A percentile compares a stretch with the other conserved stretches of the same genome.
phyloP scores from a whole-genome alignment of 2,888 invertebrate genomes.

The Limnephilus lunatus region DNA sequence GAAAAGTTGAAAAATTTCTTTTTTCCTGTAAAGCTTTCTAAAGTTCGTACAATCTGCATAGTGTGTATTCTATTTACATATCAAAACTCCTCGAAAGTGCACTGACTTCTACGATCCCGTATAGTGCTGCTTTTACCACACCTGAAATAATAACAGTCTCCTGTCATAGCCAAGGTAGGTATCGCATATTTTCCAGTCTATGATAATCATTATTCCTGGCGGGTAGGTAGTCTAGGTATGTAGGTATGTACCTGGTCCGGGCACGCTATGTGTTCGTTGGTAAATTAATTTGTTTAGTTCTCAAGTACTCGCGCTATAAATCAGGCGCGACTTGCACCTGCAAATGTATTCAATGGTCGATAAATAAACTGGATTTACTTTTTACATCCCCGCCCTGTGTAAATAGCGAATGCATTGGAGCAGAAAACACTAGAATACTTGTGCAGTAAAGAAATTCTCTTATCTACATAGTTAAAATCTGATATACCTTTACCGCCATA shows the following conservation, averaged over 20 bases:
- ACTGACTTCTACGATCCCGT: background rate
- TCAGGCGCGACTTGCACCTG: constrained; percentile 56
- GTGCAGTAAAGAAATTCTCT: too few species aligned
- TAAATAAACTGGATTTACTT: constrained; percentile 61
- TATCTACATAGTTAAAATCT: too few species aligned
- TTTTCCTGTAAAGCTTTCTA: too few species aligned
- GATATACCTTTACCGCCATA: too few species aligned
- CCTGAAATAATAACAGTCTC: background rate
- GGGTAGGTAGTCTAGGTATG: background rate
- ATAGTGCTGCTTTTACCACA: background rate
- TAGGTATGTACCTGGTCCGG: background rate
- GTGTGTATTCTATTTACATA: background rate
- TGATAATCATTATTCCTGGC: background rate
- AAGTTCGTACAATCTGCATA: too few species aligned
- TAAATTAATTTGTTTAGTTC: constrained; percentile 57
- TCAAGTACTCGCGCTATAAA: constrained; percentile 54
- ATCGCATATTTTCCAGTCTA: background rate
- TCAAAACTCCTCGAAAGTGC: background rate
- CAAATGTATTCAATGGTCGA: constrained; percentile 56
- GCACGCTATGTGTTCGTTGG: constrained; percentile 32
- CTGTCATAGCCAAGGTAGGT: background rate
- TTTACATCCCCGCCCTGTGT: constrained; percentile 38
- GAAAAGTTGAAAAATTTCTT: too few species aligned
- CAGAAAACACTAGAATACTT: background rate
- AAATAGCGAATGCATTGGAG: background rate